Evolutionary conservation across 2,797 vertebrate species (phyloP), one percentile per base, ranked within the genome.

Genomic region (Apodemus agrarius): DNA sequence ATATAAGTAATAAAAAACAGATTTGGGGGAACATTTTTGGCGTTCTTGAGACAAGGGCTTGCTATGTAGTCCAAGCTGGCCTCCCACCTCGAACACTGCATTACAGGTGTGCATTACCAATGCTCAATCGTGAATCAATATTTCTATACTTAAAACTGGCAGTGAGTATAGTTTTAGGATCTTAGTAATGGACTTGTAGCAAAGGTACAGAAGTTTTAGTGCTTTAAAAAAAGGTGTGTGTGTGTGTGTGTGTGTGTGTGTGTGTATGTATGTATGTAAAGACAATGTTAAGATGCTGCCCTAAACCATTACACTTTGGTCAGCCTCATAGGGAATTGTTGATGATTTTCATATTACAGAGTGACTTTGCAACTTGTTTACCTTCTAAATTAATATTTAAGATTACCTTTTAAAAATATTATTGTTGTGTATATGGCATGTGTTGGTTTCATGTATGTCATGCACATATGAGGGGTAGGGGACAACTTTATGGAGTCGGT

Each of bases 161-260:
- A 52, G 81, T 95, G 78, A 49, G 52, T 84, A 43, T 24, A 57
- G 76, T 83, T 97, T 85, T 86, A 81, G 43, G 52, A 46, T 76
- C 40, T 43, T 21, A 57, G 26, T 72, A 21, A 49, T 83, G 54
- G 69, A 89, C 91, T 46, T 61, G 46, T 89, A 93, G 49, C 37
- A 88, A 57, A 80, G 37, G n/a, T 57, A 74, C 54, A 40, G 54
- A 75, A 14, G 40, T 31, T 76, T 31, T 80, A 52, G 54, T 63
- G 31, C 26, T 80, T 90, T 52, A 69, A 72, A 59, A 80, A 57
- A 5, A 14, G 21, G 4, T 2, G 65, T 67, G 67, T 69, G 34
- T 69, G 34, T 34, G n/a, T n/a, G 31, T 17, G 9, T 21, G 19
- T 37, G 40, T 76, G 74, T 78, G 74, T 78, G 46, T 78, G 13